Percentiles rank a stretch among this genome's conserved stretches.
phyloP scores from a whole-genome alignment of 2,888 invertebrate genomes.

The Netelia melanura region DNA sequence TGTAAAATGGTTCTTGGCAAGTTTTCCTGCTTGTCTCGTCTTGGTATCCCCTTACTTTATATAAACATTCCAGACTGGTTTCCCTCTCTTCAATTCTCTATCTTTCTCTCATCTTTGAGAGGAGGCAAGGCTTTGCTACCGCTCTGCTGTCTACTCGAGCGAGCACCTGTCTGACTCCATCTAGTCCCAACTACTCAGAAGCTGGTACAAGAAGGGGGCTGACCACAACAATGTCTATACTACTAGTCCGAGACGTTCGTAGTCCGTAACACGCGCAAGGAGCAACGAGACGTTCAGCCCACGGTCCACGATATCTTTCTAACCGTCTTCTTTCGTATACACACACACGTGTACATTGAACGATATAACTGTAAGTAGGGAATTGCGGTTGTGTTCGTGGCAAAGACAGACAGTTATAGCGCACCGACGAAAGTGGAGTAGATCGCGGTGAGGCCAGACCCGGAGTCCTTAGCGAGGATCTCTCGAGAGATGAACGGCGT shows the following conservation, averaged over 20 bases:
- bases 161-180: conserved; percentile 77
- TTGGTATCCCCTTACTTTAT: conserved; percentile 51
- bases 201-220: conserved; percentile 69
- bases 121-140: conserved; percentile 36
- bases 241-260: conserved; percentile 71
- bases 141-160: conserved; percentile 51
- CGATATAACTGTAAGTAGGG: not conserved
- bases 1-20: conserved; percentile 50
- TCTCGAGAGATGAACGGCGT: conserved; percentile 76
- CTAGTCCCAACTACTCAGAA: conserved; percentile 77
- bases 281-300: conserved; percentile 33
- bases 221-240: conserved; percentile 81
- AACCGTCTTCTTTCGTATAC: conserved; percentile 9
- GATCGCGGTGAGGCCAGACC: conserved; percentile 71
- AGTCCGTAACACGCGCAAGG: conserved; percentile 8
- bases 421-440: conserved; percentile 68
- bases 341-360: not conserved
- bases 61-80: conserved; percentile 60
- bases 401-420: conserved; percentile 39
- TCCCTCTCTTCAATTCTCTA: not conserved
- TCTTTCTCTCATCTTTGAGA: conserved; percentile 44
- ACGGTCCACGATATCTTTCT: conserved; percentile 25
- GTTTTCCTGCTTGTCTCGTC: conserved; percentile 53
- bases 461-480: conserved; percentile 74
- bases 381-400: not conserved